Evolutionary conservation across 2,113 vertebrate genomes (phyloP).

Genomic region (Sylvia atricapilla): DNA sequence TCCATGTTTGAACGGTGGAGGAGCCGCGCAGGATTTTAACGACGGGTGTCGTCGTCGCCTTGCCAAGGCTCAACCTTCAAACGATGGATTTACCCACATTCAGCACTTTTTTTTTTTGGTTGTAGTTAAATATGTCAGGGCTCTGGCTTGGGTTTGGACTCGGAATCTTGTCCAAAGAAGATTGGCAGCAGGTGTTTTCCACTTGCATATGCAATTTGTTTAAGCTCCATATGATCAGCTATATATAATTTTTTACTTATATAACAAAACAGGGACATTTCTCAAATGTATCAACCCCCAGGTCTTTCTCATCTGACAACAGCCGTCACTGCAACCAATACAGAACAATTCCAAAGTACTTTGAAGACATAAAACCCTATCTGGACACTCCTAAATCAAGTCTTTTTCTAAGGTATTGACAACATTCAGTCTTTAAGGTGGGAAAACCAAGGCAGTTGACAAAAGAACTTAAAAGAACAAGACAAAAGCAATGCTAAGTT

Average conservation of each 20-base stretch:
- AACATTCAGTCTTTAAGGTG: neutral
- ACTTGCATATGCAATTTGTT: neutral
- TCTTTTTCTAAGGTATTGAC: neutral
- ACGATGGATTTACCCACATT: neutral
- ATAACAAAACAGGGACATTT: neutral
- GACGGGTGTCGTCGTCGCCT: neutral
- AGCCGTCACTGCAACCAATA: neutral
- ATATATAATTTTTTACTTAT: neutral
- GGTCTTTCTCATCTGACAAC: neutral
- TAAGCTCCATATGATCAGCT: neutral
- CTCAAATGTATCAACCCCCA: neutral
- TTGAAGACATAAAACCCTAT: neutral
- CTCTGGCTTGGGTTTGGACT: neutral
- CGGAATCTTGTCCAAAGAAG: neutral
- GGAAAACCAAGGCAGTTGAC: neutral
- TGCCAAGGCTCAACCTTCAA: neutral
- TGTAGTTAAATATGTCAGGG: neutral
- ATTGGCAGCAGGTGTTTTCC: neutral
- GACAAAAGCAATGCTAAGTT: neutral
- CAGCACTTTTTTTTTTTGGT: neutral
- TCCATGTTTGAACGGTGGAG: rapidly evolving
- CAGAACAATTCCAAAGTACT: neutral
- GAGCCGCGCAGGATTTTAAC: rapidly evolving
- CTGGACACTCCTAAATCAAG: neutral
- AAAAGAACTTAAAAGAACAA: neutral